phyloP scores from a whole-genome alignment of 2,797 vertebrate genomes.

The Merluccius polli region DNA sequence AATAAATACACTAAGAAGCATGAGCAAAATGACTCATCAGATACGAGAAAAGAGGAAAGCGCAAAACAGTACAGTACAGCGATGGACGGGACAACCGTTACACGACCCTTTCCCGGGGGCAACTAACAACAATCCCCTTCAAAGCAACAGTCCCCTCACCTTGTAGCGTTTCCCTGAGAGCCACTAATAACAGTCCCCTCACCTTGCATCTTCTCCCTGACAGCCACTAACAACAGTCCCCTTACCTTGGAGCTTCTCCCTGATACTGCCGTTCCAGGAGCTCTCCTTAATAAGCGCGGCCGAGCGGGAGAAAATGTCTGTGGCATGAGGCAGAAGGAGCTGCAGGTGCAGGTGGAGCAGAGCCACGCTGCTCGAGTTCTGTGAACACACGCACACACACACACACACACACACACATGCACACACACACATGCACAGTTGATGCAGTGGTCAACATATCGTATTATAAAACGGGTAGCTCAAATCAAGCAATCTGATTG shows the following conservation, averaged over 20 bases:
- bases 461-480: no score
- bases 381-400: slow-evolving; percentile 16
- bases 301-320: slow-evolving; percentile 93
- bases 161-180: slow-evolving; percentile 85
- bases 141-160: slow-evolving; percentile 64
- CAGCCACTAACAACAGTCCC: neutral
- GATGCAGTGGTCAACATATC: neutral
- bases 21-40: no score
- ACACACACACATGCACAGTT: slow-evolving; percentile 1
- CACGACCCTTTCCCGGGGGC: slow-evolving; percentile 65
- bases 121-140: neutral
- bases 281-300: slow-evolving; percentile 88
- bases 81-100: no score
- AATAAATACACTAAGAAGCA: no score
- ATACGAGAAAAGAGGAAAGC: no score
- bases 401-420: slow-evolving; percentile 9
- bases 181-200: slow-evolving; percentile 11
- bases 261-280: slow-evolving; percentile 91
- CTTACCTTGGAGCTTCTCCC: slow-evolving; percentile 89
- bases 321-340: slow-evolving; percentile 91
- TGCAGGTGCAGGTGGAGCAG: slow-evolving; percentile 96
- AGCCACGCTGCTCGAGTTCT: slow-evolving; percentile 96
- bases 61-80: no score
- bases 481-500: no score
- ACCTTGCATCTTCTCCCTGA: slow-evolving; percentile 92